phyloP scores from a whole-genome alignment of 2,113 vertebrate genomes.

The Silurus asotus region DNA sequence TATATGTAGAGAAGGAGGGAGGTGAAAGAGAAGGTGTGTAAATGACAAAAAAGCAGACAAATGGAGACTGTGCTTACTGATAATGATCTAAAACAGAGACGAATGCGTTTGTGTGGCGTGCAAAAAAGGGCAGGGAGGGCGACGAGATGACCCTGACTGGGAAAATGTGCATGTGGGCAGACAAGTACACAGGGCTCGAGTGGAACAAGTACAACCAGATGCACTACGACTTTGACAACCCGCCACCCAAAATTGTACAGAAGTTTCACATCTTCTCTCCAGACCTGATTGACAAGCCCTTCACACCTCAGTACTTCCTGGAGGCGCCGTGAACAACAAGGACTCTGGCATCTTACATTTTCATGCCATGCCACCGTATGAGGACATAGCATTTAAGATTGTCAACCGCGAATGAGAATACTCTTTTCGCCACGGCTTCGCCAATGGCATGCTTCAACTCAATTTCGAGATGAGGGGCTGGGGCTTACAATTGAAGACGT shows the following conservation, averaged over 20 bases:
- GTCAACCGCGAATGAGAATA: slow-evolving; percentile 97
- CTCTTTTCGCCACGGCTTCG: slow-evolving; percentile 92
- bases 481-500: not conserved
- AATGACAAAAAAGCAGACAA: slow-evolving; percentile 62
- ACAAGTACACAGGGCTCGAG: no score
- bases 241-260: no score
- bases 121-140: no score
- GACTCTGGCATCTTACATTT: slow-evolving; percentile 85
- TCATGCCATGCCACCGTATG: slow-evolving; percentile 91
- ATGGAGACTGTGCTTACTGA: slow-evolving; percentile 90
- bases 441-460: slow-evolving; percentile 96
- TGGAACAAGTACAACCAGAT: no score
- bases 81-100: slow-evolving; percentile 96
- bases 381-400: slow-evolving; percentile 98
- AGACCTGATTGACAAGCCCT: slow-evolving; percentile 87
- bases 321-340: slow-evolving; percentile 72
- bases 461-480: slow-evolving; percentile 80
- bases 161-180: no score
- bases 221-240: no score
- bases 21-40: slow-evolving; percentile 46
- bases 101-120: slow-evolving; percentile 43
- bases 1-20: slow-evolving; percentile 22
- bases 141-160: no score
- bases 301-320: slow-evolving; percentile 94
- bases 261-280: slow-evolving; percentile 61